A percentile compares a stretch with the other conserved stretches of the same genome.
These are phyloP conservation scores for Orientallactaga sibirica DNA, from an alignment of 2,797 vertebrate genomes.

Conservation along the genomic window DNA sequence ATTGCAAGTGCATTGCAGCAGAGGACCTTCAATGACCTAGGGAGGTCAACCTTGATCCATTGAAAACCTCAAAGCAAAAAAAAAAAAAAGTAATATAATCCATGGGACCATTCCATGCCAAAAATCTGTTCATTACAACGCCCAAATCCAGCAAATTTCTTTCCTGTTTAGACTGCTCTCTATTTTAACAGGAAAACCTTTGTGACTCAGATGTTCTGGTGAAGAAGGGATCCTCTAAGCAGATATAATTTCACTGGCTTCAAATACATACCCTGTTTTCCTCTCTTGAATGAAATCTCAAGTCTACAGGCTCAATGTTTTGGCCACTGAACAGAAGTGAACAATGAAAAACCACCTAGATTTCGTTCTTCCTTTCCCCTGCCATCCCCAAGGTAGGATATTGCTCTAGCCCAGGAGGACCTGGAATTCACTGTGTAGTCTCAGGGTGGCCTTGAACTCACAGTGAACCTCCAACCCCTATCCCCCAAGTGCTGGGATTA, in stretches of 20 bases:
- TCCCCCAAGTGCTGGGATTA: no score
- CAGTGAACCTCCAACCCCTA: no score
- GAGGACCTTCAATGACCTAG: background rate
- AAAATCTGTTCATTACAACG: background rate
- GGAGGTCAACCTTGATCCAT: background rate
- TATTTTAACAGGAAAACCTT: conserved; percentile 6
- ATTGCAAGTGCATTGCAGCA: background rate
- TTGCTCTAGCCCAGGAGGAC: no score
- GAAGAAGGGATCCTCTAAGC: background rate
- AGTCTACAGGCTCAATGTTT: background rate
- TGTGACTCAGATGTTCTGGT: background rate
- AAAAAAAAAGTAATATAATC: background rate
- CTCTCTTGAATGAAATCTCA: conserved; percentile 12
- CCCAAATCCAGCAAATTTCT: background rate
- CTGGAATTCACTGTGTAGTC: no score
- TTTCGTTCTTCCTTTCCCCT: no score
- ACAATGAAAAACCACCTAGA: background rate
- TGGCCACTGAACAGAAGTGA: conserved; percentile 9
- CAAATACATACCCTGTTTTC: conserved; percentile 3
- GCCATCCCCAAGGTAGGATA: no score
- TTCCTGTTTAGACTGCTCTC: background rate
- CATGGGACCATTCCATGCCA: background rate
- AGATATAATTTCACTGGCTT: background rate
- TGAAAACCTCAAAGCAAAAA: conserved; percentile 18
- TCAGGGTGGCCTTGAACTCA: no score